Base-by-base conservation (phyloP, 2,113 vertebrate genomes). In the Takifugu flavidus region DNA sequence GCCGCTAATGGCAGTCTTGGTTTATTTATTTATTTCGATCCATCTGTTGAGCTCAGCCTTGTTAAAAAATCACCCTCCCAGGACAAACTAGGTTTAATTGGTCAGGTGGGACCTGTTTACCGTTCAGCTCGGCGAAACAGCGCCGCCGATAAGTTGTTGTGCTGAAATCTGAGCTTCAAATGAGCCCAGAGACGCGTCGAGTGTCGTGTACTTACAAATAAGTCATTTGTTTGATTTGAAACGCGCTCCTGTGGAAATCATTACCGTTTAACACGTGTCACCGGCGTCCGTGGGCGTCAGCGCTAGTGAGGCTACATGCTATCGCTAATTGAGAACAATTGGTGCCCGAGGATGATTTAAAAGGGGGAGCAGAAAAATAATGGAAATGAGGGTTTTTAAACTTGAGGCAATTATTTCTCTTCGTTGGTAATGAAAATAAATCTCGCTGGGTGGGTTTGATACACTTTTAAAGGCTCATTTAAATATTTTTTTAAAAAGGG, bases 1-100 rank as follows among this genome's bases (percentile, higher is more conserved):
- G 1, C 49, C 59, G n/a, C 47, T 8, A 10, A 31, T 50, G 61
- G 27, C 57, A 56, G 13, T 34, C 39, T 54, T 43, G 25, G 43
- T 53, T 39, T 10, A 10, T 39, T 11, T 1, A 10, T 39, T 10
- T 39, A 10, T 39, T 20, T 31, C 44, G 45, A 50, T 53, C 46
- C 72, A 59, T 75, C 68, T 69, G 70, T 65, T 73, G 44, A 74
- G 66, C 59, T 50, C 67, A 3, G 1, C 25, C 49, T 29, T 76
- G 56, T 52, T 70, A 70, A 75, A 67, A 20, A 51, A 62, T 75
- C 67, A 74, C 46, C 59, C 74, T 78, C 76, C 80, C 73, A 50
- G 78, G 70, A 82, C 68, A 74, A 75, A 67, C 61, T 65, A 69
- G 50, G 62, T 60, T 70, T 89, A 91, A 90, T 90, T 91, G 87